Percentiles rank a stretch among this genome's conserved stretches.
Conservation (phyloP, 2,888 invertebrate species). For the Volucella inanis region DNA sequence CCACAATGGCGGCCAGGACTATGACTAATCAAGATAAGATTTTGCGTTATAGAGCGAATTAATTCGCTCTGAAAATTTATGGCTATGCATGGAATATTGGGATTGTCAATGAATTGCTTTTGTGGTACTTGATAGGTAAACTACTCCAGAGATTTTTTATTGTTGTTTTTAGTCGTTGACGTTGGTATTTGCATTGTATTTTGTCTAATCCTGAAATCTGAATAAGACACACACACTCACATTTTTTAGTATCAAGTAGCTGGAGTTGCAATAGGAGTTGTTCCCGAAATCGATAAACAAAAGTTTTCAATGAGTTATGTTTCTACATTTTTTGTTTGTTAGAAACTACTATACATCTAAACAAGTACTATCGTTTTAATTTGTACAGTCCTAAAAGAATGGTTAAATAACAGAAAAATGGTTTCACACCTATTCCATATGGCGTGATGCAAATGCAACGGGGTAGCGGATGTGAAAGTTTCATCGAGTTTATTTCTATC, state of each 20-base stretch:
- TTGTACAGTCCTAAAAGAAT: constrained; percentile 54
- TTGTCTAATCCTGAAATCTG: background rate
- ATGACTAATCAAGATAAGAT: constrained; percentile 74
- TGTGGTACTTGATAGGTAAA: constrained; percentile 40
- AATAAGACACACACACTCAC: constrained; percentile 16
- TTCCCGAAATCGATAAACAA: constrained; percentile 51
- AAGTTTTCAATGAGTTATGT: constrained; percentile 58
- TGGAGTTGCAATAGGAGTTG: background rate
- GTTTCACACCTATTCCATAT: constrained; percentile 49
- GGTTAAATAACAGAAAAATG: constrained; percentile 48
- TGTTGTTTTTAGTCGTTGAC: constrained; percentile 3
- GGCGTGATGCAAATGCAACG: constrained; percentile 6
- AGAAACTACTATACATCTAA: constrained; percentile 39
- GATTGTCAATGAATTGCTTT: constrained; percentile 34
- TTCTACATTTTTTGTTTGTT: constrained; percentile 7
- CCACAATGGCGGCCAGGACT: constrained; percentile 64
- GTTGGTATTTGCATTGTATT: constrained; percentile 17
- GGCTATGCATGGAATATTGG: constrained; percentile 38
- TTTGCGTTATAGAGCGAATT: constrained; percentile 71
- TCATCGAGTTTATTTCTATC: constrained; percentile 49
- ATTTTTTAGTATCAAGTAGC: constrained; percentile 20
- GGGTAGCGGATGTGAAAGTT: constrained; percentile 49
- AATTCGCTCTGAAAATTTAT: constrained; percentile 67
- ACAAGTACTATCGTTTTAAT: constrained; percentile 54
- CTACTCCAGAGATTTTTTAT: constrained; percentile 33